Evolutionary conservation across 2,113 vertebrate genomes (phyloP).

Genomic region (Oreochromis spilurus): DNA sequence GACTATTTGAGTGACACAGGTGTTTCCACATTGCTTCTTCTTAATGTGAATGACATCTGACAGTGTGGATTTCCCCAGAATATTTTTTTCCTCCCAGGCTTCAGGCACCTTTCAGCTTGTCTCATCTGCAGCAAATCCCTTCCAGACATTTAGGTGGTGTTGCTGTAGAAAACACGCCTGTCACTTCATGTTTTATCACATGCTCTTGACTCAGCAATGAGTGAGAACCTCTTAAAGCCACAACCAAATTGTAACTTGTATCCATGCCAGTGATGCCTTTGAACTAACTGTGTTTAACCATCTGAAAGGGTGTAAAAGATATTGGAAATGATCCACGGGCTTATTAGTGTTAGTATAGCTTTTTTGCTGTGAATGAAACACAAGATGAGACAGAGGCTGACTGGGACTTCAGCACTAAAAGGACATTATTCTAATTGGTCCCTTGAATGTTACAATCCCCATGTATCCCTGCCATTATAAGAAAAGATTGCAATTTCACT

Average conservation of each 20-base stretch:
- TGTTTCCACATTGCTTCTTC: slow-evolving; percentile 19
- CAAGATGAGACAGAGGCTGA: background rate
- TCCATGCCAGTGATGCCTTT: background rate
- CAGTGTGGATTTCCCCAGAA: slow-evolving; percentile 35
- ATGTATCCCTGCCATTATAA: background rate
- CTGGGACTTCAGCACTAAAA: slow-evolving; percentile 1
- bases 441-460: slow-evolving; percentile 3
- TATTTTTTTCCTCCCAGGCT: background rate
- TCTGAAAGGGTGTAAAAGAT: slow-evolving; percentile 22
- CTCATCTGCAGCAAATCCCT: slow-evolving; percentile 18
- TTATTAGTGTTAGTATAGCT: background rate
- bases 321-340: background rate
- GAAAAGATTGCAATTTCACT: slow-evolving; percentile 8
- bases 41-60: slow-evolving; percentile 45
- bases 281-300: slow-evolving; percentile 32
- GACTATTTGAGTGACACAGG: slow-evolving; percentile 29
- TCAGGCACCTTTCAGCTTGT: background rate
- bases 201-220: slow-evolving; percentile 39
- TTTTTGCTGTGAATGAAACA: background rate
- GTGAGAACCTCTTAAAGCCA: slow-evolving; percentile 10
- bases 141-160: slow-evolving; percentile 14
- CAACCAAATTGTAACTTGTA: background rate
- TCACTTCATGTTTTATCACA: slow-evolving; percentile 51
- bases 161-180: slow-evolving; percentile 24
- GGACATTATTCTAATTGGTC: slow-evolving; percentile 50